Evolutionary conservation across 2,888 invertebrate genomes (phyloP).

Genomic region (Rhingia rostrata): DNA sequence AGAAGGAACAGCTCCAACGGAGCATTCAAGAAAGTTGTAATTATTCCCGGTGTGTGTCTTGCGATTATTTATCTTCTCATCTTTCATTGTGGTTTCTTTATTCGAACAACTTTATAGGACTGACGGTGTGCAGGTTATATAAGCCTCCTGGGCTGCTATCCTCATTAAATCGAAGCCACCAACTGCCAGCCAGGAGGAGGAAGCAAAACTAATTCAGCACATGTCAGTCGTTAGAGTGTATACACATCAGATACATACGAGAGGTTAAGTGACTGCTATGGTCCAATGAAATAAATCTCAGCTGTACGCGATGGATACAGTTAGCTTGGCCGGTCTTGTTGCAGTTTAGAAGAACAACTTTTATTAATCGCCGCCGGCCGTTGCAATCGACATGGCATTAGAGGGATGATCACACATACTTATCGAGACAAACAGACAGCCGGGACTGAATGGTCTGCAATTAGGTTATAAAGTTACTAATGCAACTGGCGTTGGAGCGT

Average conservation of each 20-base stretch:
- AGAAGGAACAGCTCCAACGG: conserved; percentile 41
- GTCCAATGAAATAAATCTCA: conserved; percentile 56
- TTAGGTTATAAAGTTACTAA: conserved; percentile 20
- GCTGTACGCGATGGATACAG: conserved; percentile 30
- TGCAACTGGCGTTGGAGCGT: neutral
- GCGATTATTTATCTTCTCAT: conserved; percentile 61
- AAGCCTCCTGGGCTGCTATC: conserved; percentile 27
- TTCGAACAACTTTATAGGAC: neutral
- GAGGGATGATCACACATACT: conserved; percentile 30
- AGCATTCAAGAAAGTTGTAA: conserved; percentile 73
- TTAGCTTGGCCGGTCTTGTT: conserved; percentile 26
- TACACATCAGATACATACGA: neutral
- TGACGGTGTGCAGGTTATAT: conserved; percentile 1
- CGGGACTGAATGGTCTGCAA: conserved; percentile 22
- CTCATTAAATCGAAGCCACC: conserved; percentile 29
- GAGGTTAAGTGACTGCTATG: conserved; percentile 41
- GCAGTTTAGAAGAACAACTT: conserved; percentile 5
- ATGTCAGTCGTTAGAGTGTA: conserved; percentile 7
- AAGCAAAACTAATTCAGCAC: neutral
- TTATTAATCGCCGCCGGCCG: conserved; percentile 26
- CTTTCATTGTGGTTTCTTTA: conserved; percentile 25
- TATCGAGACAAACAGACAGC: conserved; percentile 1
- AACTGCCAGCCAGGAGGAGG: neutral
- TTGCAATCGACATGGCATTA: conserved; percentile 38
- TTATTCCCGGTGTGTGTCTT: conserved; percentile 30